These are phyloP conservation scores for Cataglyphis altisquamis DNA, from an alignment of 2,888 invertebrate species.

Conservation along the genomic window DNA sequence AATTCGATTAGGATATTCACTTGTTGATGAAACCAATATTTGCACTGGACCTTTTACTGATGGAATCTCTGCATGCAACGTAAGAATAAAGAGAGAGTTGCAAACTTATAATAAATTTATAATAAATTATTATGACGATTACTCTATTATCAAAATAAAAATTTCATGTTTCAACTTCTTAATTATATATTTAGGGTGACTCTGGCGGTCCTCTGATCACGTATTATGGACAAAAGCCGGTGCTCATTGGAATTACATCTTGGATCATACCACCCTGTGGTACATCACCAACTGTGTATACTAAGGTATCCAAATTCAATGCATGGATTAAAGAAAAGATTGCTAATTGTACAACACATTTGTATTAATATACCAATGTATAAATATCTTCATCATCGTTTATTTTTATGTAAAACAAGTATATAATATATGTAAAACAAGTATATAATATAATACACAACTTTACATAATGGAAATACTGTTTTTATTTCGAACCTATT, in stretches of 20 bases:
- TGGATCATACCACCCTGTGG: constrained; percentile 85
- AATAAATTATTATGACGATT: neutral
- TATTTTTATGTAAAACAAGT: no score
- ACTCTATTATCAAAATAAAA: neutral
- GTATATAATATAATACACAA: no score
- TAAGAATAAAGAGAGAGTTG: constrained; percentile 61
- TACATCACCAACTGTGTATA: constrained; percentile 83
- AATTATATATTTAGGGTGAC: constrained; percentile 86
- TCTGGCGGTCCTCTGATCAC: constrained; percentile 87
- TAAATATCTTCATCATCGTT: no score
- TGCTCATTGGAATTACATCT: constrained; percentile 83
- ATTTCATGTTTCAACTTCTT: neutral
- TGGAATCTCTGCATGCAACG: constrained; percentile 86
- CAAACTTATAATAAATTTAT: neutral
- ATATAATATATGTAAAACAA: no score
- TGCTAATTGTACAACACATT: constrained; percentile 56
- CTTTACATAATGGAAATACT: no score
- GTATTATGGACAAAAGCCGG: constrained; percentile 59
- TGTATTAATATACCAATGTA: no score
- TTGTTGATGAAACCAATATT: constrained; percentile 82
- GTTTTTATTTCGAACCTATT: no score
- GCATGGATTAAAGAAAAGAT: constrained; percentile 80
- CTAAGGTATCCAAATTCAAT: constrained; percentile 82
- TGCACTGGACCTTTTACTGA: constrained; percentile 86
- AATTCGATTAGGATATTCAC: constrained; percentile 70